Evolutionary conservation across 1,140 invertebrate species (phyloP), one percentile per base, ranked within the genome.

Genomic region (Nilaparvata lugens): DNA sequence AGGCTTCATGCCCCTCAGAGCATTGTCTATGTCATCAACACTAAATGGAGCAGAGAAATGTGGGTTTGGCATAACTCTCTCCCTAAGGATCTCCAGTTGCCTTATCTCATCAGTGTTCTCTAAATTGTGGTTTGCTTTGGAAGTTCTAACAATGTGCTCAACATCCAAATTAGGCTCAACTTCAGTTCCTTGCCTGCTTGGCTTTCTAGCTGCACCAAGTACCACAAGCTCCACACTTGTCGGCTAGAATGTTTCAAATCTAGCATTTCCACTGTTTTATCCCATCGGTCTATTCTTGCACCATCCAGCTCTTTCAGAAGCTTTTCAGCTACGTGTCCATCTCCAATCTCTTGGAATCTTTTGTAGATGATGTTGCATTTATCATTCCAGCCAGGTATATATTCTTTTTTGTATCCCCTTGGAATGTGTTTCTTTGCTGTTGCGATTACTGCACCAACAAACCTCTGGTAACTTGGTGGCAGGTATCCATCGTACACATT

Each of bases 231-330:
- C 61, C 48, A 62, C 11, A 56, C 56, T 58, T 62, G 28, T 35
- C 61, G 31, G 28, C 56, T 59, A 7, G 48, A 53, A 52, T 62
- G 58, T 54, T 52, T 59, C 28, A 62, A 59, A 21, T 62, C 23
- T 13, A 62, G 31, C 13, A 51, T 52, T 53, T 59, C 51, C 19
- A 59, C 35, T 58, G 56, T 60, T 28, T 58, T 45, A 2, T 43
- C 57, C 56, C 56, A 59, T 42, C 54, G 52, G n/a, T 52, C 48
- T 14, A 43, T 28, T 40, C 61, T 18, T 16, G 43, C 51, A 40
- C 19, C 31, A 42, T 52, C 57, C 21, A 62, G 52, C 18, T 24
- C 38, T 19, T 25, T 45, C 52, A 40, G 53, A 51, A 62, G 5
- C 52, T 56, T 4, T 23, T 14, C 19, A 64, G 59, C 18, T 11